phyloP scores from a whole-genome alignment of 2,797 vertebrate genomes.

The Hippocampus kuda region DNA sequence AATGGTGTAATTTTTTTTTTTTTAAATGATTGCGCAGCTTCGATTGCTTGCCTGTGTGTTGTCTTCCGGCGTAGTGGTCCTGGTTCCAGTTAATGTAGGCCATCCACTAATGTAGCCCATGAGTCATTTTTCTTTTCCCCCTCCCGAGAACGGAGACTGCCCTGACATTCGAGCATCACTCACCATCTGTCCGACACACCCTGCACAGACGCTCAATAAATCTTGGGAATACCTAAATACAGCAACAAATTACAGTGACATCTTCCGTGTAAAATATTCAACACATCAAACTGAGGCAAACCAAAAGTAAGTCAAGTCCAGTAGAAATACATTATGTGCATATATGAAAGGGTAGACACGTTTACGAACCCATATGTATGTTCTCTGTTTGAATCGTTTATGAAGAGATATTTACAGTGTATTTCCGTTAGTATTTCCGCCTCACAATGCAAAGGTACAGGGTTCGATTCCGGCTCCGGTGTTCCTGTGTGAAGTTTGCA shows the following conservation, averaged over 20 bases:
- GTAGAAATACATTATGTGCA: neutral
- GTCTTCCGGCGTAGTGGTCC: slow-evolving; percentile 18
- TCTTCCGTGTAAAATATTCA: neutral
- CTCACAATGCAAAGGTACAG: too few relatives aligned
- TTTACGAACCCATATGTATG: neutral
- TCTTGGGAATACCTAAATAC: neutral
- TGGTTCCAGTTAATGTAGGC: slow-evolving; percentile 53
- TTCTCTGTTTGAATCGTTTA: neutral
- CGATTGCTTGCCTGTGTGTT: slow-evolving; percentile 8
- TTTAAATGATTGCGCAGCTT: neutral
- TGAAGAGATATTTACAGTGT: too few relatives aligned
- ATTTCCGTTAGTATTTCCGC: too few relatives aligned
- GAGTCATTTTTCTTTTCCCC: slow-evolving; percentile 42
- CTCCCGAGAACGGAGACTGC: slow-evolving; percentile 55
- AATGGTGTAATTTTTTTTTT: neutral
- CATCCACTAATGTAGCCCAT: slow-evolving; percentile 32
- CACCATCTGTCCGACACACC: slow-evolving; percentile 58
- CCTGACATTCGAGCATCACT: slow-evolving; percentile 52
- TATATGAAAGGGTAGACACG: neutral
- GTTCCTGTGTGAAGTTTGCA: too few relatives aligned
- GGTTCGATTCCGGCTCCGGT: too few relatives aligned
- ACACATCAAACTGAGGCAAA: neutral
- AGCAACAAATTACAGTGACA: neutral
- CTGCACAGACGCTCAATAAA: slow-evolving; percentile 16
- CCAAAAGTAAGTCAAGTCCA: neutral